Base-by-base conservation (phyloP, 2,797 vertebrate species). In the Pterois miles region DNA sequence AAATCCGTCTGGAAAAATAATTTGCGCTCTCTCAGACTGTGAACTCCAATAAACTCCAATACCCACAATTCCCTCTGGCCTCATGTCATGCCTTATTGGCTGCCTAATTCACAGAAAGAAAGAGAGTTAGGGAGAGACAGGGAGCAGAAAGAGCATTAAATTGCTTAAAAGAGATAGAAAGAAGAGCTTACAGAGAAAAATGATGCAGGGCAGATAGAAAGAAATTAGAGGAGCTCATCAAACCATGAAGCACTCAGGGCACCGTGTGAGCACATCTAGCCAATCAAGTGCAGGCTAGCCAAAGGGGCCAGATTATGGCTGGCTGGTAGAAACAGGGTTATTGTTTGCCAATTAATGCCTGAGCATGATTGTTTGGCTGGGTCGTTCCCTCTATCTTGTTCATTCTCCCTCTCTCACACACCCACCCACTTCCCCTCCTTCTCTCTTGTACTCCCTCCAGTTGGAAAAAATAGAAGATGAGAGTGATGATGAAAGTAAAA, bases 1-100 rank as follows among this genome's bases (percentile, higher is more conserved):
- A 79, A 83, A 84, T 53, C 27, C 59, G 40, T 77, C 73, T 77
- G 40, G 38, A 67, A 70, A 48, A 58, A 66, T 75, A 63, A 86
- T 86, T 80, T 80, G 76, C 58, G 70, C 59, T 40, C 53, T 34
- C 64, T 80, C 71, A 64, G 67, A 82, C 65, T 83, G 64, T 86
- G 86, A 82, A 80, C 83, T 76, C 74, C 74, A 86, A 85, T 90
- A 85, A 87, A 92, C 89, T 90, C 73, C 74, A 84, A 75, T 86
- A 89, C 88, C 91, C 89, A 90, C 71, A 91, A 85, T 83, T 85
- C 89, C 89, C 90, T 34, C 64, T 81, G 83, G 91, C 80, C 87
- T 89, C 64, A 74, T 93, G 86, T 86, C 85, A 93, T 71, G 88
- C 84, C 86, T 90, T 92, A 91, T 91, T 92, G 83, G 86, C 85